Percentiles rank a stretch among this genome's conserved stretches.
phyloP scores from a whole-genome alignment of 2,888 invertebrate genomes.

The Hemithea aestivaria region DNA sequence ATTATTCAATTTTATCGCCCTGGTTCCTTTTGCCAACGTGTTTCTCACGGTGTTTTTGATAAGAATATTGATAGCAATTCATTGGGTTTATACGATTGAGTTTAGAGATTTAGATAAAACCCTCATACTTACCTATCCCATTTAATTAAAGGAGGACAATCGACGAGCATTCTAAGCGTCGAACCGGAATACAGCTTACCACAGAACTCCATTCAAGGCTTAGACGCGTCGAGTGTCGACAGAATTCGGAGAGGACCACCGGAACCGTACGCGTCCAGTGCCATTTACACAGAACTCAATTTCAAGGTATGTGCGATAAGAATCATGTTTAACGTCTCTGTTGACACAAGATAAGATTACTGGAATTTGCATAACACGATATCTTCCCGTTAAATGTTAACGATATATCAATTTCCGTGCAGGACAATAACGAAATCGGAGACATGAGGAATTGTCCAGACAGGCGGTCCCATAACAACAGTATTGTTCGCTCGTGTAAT shows the following conservation, averaged over 20 bases:
- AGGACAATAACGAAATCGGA: constrained; percentile 71
- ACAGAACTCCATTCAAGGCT: constrained; percentile 70
- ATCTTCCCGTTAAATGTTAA: constrained; percentile 28
- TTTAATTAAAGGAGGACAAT: constrained; percentile 59
- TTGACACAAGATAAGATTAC: constrained; percentile 59
- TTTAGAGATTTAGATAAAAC: constrained; percentile 3
- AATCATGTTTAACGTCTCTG: constrained; percentile 46
- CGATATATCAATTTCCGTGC: constrained; percentile 48
- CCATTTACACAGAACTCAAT: constrained; percentile 77
- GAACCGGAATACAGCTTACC: constrained; percentile 73
- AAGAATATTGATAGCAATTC: constrained; percentile 12
- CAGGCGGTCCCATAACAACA: constrained; percentile 74
- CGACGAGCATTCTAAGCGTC: constrained; percentile 65
- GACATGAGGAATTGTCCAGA: constrained; percentile 68
- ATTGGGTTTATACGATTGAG: constrained; percentile 8
- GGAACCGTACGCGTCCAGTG: constrained; percentile 72
- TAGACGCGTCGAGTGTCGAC: constrained; percentile 67
- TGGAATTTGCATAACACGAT: constrained; percentile 55
- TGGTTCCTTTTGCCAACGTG: constrained; percentile 31
- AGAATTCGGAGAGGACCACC: constrained; percentile 67
- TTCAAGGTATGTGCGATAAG: constrained; percentile 73
- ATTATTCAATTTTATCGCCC: constrained; percentile 19
- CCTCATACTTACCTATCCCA: neutral
- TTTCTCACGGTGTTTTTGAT: constrained; percentile 38
- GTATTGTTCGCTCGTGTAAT: constrained; percentile 73